These are phyloP conservation scores for Bilobella aurantiaca DNA, from an alignment of 1,140 invertebrate species.

Conservation along the genomic window DNA sequence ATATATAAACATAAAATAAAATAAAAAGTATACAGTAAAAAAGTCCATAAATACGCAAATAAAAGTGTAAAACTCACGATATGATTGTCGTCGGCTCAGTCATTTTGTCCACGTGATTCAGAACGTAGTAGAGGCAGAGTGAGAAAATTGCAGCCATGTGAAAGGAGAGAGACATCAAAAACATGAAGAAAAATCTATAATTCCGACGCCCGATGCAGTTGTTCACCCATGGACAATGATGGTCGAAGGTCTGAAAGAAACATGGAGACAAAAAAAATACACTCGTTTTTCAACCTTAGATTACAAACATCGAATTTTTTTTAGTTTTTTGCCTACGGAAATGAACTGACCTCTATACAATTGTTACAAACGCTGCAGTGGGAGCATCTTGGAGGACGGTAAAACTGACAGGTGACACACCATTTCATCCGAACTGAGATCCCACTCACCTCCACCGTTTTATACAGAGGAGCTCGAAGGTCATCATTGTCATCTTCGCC, in stretches of 20 bases:
- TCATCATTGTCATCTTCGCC: conserved; percentile 96
- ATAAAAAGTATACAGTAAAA: no score
- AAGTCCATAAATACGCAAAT: neutral
- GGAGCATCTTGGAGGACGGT: conserved; percentile 92
- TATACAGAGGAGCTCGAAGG: conserved; percentile 91
- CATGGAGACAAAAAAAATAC: conserved; percentile 42
- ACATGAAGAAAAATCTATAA: conserved; percentile 97
- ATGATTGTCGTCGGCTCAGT: conserved; percentile 72
- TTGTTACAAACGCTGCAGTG: conserved; percentile 99
- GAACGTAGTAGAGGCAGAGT: conserved; percentile 79
- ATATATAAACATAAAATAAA: no score
- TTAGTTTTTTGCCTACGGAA: neutral
- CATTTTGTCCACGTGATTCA: conserved; percentile 70
- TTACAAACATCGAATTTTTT: no score
- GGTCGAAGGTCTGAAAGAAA: conserved; percentile 81
- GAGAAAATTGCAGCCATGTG: conserved; percentile 96
- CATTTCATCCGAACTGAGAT: conserved; percentile 99
- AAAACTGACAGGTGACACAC: conserved; percentile 99
- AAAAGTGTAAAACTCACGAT: conserved; percentile 80
- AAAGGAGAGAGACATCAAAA: conserved; percentile 86
- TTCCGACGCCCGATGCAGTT: conserved; percentile 98
- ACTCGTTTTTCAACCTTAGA: no score
- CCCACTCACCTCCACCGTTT: conserved; percentile 95
- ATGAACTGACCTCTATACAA: conserved; percentile 78
- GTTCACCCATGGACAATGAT: conserved; percentile 99